A percentile compares a stretch with the other conserved stretches of the same genome.
These are phyloP conservation scores for Amblyopsis rosae DNA, from an alignment of 2,113 vertebrate species.

Conservation along the genomic window DNA sequence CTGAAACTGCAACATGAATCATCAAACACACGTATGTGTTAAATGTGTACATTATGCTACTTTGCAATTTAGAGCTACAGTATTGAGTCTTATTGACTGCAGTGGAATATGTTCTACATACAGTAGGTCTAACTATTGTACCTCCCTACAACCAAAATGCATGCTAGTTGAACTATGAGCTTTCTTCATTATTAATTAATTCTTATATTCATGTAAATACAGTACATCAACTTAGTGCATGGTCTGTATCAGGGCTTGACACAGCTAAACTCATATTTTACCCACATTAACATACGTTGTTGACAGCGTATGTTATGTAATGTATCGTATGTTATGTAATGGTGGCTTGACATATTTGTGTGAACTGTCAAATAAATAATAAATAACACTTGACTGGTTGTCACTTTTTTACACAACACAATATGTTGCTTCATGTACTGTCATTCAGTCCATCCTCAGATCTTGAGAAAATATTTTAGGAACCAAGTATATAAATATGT, in stretches of 20 bases:
- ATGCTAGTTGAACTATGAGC: no score
- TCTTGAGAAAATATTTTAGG: not conserved
- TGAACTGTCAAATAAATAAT: not conserved
- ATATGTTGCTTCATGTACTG: not conserved
- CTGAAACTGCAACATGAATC: no score
- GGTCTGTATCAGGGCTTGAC: not conserved
- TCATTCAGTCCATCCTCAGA: not conserved
- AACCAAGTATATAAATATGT: not conserved
- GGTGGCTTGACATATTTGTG: not conserved
- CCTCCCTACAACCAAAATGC: no score
- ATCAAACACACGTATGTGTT: no score
- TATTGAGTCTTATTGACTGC: no score
- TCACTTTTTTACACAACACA: not conserved
- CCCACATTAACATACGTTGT: not conserved
- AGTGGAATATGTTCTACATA: no score
- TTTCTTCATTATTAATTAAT: no score
- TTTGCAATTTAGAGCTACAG: no score
- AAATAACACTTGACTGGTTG: not conserved
- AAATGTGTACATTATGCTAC: no score
- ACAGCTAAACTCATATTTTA: no score
- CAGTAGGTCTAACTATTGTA: no score
- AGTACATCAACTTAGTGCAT: not conserved
- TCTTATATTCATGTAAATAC: not conserved
- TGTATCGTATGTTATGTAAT: not conserved
- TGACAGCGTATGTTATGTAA: no score